phyloP scores from a whole-genome alignment of 2,888 invertebrate species.

The Caradrina kadenii region DNA sequence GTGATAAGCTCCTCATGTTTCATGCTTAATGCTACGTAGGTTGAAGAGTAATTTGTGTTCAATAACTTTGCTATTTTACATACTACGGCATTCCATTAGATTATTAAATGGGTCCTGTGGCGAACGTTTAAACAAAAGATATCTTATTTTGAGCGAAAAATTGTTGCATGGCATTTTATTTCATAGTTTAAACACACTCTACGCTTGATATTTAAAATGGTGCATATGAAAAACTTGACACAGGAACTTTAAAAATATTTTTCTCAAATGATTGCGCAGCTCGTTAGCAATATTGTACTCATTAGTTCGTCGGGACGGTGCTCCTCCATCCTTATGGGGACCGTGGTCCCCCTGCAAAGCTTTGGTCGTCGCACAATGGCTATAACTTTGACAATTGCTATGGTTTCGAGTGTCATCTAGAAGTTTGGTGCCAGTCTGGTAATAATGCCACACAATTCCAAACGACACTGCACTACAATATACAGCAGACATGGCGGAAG shows the following conservation, averaged over 20 bases:
- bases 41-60: no score
- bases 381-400: conserved; percentile 35
- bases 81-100: no score
- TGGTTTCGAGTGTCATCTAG: conserved; percentile 16
- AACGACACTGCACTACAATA: background rate
- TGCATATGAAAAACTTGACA: background rate
- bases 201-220: no score
- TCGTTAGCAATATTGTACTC: conserved; percentile 10
- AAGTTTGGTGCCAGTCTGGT: conserved; percentile 19
- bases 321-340: background rate
- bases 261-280: background rate
- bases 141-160: no score
- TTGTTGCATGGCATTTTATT: no score
- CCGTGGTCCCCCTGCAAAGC: background rate
- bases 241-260: background rate
- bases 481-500: background rate
- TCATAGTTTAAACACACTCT: background rate
- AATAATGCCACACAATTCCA: conserved; percentile 9
- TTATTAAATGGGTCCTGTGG: no score
- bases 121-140: no score
- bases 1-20: no score
- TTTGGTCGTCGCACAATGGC: conserved; percentile 1
- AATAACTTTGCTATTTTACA: no score
- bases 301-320: background rate
- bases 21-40: no score